Evolutionary conservation across 1,140 invertebrate genomes (phyloP), one percentile per base, ranked within the genome.

Genomic region (Atta cephalotes): DNA sequence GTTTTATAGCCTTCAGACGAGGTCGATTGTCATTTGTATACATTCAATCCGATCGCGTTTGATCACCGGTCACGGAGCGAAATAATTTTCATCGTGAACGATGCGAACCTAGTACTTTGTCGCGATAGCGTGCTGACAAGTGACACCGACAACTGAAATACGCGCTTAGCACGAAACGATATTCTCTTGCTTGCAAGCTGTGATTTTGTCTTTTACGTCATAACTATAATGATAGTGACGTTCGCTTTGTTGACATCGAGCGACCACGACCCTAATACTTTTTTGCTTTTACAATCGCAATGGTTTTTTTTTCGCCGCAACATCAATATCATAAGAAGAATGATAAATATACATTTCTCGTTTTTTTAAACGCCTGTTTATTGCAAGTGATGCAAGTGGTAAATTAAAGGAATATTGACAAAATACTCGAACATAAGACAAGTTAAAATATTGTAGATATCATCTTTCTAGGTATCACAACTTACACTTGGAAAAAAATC

Each of bases 131-230:
- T 90, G 90, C 85, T 85, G 49, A 31, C 63, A 60, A 76, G 74
- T 90, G 86, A 91, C 90, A 91, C 51, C 58, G 76, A 21, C n/a
- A 45, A 68, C 35, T 28, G 62, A 88, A 90, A 88, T 65, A 87
- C 85, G 39, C 10, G 45, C 9, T 51, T 81, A 76, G 72, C 71
- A 89, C 85, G 88, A 90, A 89, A 90, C 66, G 12, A 63, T 78
- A n/a, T 68, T 81, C 39, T 53, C 16, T 35, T 45, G 58, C 71
- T 74, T 74, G 21, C 28, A 21, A 12, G 45, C 18, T 25, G 21
- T 56, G 62, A 53, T 85, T 58, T 70, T 63, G 66, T 51, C 58
- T 28, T n/a, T 53, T 62, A 21, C 31, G 18, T 74, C 58, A 18
- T 31, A 12, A 74, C 21, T 35, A 9, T 51, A 31, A 28, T 58